Conservation (phyloP, 2,113 vertebrate species). For the Cochlearius cochlearius region DNA sequence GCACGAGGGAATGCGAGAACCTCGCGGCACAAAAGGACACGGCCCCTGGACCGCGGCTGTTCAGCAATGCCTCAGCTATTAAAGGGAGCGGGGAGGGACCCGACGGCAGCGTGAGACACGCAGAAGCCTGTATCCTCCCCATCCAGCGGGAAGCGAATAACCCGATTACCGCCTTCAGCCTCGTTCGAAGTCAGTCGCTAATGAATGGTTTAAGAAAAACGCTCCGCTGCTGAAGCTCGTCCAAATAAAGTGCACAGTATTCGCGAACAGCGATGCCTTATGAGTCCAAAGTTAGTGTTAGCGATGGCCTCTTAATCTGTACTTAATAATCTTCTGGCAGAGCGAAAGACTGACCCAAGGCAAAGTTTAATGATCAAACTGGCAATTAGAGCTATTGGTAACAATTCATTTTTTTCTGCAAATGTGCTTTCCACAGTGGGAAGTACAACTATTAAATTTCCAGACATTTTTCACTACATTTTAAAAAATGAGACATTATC, state of each 20-base stretch:
- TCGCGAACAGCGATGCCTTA: background rate
- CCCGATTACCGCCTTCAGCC: background rate
- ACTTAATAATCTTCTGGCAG: slow-evolving; percentile 18
- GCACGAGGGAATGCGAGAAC: background rate
- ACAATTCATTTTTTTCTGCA: background rate
- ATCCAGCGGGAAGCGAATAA: background rate
- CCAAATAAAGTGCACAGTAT: background rate
- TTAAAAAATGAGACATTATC: background rate
- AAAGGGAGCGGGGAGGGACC: background rate
- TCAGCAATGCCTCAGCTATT: background rate
- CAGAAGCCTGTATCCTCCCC: background rate
- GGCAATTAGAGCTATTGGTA: background rate
- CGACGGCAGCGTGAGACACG: background rate
- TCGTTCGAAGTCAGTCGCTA: background rate
- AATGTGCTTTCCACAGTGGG: background rate
- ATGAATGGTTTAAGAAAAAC: slow-evolving; percentile 14
- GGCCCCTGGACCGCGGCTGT: background rate
- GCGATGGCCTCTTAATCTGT: background rate
- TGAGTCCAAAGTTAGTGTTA: background rate
- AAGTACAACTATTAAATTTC: background rate
- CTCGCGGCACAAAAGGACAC: background rate
- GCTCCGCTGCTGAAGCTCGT: background rate
- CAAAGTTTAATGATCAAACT: slow-evolving; percentile 15
- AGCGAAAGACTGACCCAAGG: background rate
- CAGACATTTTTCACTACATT: background rate